These are phyloP conservation scores for Dione vanillae DNA, from an alignment of 2,888 invertebrate species.

Conservation along the genomic window DNA sequence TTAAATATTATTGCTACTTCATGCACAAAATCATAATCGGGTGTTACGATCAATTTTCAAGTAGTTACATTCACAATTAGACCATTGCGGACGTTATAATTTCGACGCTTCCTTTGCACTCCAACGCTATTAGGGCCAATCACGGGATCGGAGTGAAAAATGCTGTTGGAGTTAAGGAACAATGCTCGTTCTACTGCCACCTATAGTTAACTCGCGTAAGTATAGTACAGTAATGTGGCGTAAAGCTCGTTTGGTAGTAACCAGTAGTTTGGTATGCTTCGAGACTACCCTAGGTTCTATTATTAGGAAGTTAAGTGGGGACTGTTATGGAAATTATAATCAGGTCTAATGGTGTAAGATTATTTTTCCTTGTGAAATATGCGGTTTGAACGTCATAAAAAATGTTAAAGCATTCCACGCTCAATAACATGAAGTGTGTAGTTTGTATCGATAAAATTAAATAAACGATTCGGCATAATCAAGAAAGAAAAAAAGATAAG, in stretches of 20 bases:
- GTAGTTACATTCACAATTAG: conserved; percentile 61
- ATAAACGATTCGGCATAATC: no score
- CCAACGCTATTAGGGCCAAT: conserved; percentile 63
- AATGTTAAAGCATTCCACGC: no score
- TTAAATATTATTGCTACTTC: not conserved
- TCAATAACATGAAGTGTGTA: no score
- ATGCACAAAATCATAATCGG: conserved; percentile 17
- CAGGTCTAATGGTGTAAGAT: not conserved
- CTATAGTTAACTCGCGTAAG: conserved; percentile 47
- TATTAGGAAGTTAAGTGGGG: conserved; percentile 22
- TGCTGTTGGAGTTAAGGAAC: conserved; percentile 53
- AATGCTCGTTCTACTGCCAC: conserved; percentile 46
- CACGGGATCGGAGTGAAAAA: conserved; percentile 64
- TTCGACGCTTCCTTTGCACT: conserved; percentile 65
- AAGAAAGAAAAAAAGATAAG: no score
- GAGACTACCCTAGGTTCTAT: conserved; percentile 40
- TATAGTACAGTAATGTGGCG: conserved; percentile 45
- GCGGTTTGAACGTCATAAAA: not conserved
- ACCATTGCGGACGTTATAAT: conserved; percentile 68
- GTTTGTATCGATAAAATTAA: no score
- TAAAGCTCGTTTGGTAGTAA: conserved; percentile 47
- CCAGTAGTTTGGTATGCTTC: conserved; percentile 48
- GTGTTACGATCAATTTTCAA: conserved; percentile 48
- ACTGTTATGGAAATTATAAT: conserved; percentile 6
- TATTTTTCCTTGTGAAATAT: not conserved